Conservation (phyloP, 2,113 vertebrate genomes). For the Aegithalos caudatus region DNA sequence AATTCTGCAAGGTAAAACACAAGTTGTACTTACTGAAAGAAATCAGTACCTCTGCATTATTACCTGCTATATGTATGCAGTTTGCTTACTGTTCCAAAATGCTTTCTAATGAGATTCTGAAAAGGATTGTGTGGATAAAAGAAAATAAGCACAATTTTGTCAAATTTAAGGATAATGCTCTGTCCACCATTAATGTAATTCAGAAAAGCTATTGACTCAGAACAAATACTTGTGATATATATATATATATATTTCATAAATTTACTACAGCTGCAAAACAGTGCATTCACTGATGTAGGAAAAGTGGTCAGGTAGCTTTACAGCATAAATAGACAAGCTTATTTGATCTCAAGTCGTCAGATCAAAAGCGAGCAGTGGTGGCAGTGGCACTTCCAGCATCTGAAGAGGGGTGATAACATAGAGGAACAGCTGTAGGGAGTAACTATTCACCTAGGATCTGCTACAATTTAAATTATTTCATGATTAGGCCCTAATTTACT, state of each 20-base stretch:
- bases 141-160: background rate
- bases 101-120: background rate
- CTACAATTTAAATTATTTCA: background rate
- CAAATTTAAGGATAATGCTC: background rate
- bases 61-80: background rate
- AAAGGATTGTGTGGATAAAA: background rate
- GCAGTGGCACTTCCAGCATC: background rate
- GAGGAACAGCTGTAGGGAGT: background rate
- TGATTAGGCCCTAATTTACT: background rate
- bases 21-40: background rate
- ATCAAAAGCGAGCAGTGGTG: rapidly evolving
- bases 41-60: background rate
- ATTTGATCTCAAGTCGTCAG: background rate
- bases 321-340: background rate
- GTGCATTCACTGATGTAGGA: background rate
- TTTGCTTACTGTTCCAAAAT: background rate
- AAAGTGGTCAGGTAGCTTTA: background rate
- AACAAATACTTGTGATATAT: background rate
- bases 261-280: background rate
- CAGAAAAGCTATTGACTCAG: background rate
- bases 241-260: background rate
- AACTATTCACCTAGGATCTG: background rate
- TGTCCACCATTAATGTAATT: background rate
- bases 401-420: background rate
- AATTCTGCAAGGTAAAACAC: conserved; percentile 75